Evolutionary conservation across 1,140 invertebrate genomes (phyloP), one percentile per base, ranked within the genome.

Genomic region (Drosophila pseudoobscura): DNA sequence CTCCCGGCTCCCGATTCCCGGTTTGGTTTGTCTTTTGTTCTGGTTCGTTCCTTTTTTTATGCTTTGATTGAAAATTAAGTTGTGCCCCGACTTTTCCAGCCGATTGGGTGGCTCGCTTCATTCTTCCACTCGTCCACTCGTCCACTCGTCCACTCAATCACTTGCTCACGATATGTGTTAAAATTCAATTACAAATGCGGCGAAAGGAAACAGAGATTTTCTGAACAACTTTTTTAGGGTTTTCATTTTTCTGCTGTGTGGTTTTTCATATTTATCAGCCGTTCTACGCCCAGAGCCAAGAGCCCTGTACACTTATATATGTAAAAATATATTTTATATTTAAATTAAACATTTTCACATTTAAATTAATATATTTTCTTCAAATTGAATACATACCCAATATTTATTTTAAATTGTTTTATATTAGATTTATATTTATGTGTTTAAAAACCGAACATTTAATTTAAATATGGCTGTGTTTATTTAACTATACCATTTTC

Each of bases 11-110:
- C 61, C 31, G 31, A 44, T 53, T 51, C 46, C 11, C 13, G 31
- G 35, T 62, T 52, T 29, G 11, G 20, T 8, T 29, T 39, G 44
- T 8, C 71, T 60, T 74, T 50, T 51, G 55, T 75, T 58, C 71
- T 58, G 59, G 41, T 54, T 39, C 11, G 3, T 39, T 39, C 11
- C 7, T 31, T 39, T 39, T 39, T 57, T 64, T 24, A 6, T 20
- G 41, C 50, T 46, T 63, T 83, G 66, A 80, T 87, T 70, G 82
- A 70, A 82, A 78, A 85, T 85, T 87, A 82, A 87, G 82, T 73
- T 84, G 73, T 75, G 75, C 31, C 55, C 43, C 49, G 63, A 29
- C 44, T 45, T 29, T 15, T 22, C 9, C 6, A 73, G 70, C 35
- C 62, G 39, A 62, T 63, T 70, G 63, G 73, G 43, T 56, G 52